Evolutionary conservation across 2,888 invertebrate genomes (phyloP).

Genomic region (Xestia sexstrigata): DNA sequence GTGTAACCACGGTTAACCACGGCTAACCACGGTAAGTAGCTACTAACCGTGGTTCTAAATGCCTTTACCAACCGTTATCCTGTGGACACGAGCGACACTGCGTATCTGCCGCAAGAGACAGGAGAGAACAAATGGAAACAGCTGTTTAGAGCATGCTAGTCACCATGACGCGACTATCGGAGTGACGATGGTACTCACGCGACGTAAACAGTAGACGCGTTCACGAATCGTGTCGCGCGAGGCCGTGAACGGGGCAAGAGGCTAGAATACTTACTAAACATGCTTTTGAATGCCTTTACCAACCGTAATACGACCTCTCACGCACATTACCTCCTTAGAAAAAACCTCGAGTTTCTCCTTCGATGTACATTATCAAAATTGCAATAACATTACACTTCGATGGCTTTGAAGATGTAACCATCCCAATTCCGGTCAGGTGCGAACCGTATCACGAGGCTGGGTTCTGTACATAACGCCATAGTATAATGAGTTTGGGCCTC

Average conservation of each 20-base stretch:
- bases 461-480: conserved; percentile 61
- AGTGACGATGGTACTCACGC: not conserved
- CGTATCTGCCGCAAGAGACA: no score
- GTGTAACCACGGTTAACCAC: no score
- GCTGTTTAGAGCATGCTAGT: not conserved
- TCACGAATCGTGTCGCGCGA: not conserved
- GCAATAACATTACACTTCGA: conserved; percentile 64
- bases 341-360: conserved; percentile 16
- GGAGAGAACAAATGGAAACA: not conserved
- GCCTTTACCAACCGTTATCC: no score
- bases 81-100: conserved; percentile 2
- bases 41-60: no score
- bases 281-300: conserved; percentile 6
- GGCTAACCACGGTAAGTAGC: no score
- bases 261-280: conserved; percentile 7
- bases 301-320: conserved; percentile 13
- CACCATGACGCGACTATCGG: not conserved
- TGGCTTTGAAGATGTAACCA: conserved; percentile 57
- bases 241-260: not conserved
- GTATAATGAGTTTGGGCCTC: conserved; percentile 59
- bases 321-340: conserved; percentile 39
- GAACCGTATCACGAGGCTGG: conserved; percentile 59
- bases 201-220: not conserved
- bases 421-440: conserved; percentile 71
- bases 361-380: conserved; percentile 62